phyloP scores from a whole-genome alignment of 2,888 invertebrate species.

The Hylaea fasciaria region DNA sequence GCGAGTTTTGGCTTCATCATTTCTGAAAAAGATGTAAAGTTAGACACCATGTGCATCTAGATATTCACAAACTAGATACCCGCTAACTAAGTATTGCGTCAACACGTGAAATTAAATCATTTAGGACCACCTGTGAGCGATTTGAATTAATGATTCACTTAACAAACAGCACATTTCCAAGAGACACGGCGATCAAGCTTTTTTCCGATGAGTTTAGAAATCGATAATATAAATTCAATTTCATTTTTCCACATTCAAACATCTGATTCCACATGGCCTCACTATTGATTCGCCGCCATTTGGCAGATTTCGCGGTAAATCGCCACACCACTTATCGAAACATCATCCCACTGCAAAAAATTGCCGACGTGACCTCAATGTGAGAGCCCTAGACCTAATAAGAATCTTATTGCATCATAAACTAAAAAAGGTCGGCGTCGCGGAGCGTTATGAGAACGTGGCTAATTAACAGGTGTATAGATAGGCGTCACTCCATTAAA shows the following conservation, averaged over 20 bases:
- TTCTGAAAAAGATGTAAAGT: constrained; percentile 66
- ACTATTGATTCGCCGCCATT: constrained; percentile 75
- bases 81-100: background rate
- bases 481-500: constrained; percentile 16
- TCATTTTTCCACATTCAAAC: no score
- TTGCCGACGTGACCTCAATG: constrained; percentile 8
- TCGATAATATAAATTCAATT: no score
- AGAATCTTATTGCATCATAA: constrained; percentile 29
- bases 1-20: constrained; percentile 77
- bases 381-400: constrained; percentile 17
- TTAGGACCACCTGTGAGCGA: constrained; percentile 6
- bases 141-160: background rate
- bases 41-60: background rate
- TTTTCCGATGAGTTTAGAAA: no score
- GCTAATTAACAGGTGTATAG: constrained; percentile 35
- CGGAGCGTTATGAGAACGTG: constrained; percentile 11
- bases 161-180: no score
- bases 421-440: constrained; percentile 22
- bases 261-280: constrained; percentile 55
- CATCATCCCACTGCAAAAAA: background rate
- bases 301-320: constrained; percentile 54
- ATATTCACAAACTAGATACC: background rate
- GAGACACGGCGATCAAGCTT: no score
- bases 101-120: background rate
- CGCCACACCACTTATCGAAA: background rate